Conservation (phyloP, 2,888 invertebrate species). For the Xestoiulus laeticollis region DNA sequence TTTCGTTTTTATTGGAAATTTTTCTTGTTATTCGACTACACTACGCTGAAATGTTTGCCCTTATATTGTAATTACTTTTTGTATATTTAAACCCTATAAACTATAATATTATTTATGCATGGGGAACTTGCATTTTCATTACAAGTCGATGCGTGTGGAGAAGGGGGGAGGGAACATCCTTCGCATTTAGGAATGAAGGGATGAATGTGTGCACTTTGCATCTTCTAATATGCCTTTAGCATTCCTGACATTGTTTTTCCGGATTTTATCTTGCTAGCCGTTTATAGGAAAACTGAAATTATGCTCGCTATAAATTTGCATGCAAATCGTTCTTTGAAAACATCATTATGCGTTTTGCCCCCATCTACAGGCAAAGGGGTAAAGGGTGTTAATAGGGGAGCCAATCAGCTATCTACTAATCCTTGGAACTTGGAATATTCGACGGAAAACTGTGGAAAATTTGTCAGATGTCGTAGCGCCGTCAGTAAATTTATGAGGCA, state of each 20-base stretch:
- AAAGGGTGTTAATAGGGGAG: not conserved
- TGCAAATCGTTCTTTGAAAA: slow-evolving; percentile 23
- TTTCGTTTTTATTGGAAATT: not conserved
- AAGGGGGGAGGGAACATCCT: not conserved
- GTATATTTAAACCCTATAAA: not conserved
- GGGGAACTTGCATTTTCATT: slow-evolving; percentile 3
- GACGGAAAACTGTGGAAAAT: not conserved
- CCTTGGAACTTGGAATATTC: not conserved
- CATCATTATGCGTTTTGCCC: not conserved
- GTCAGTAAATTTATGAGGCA: not conserved
- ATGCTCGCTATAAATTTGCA: slow-evolving; percentile 22
- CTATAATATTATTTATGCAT: slow-evolving; percentile 27
- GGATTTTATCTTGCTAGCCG: not conserved
- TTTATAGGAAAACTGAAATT: not conserved
- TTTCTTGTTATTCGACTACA: not conserved
- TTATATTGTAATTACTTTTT: not conserved
- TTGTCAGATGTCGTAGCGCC: not conserved
- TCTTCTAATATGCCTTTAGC: not conserved
- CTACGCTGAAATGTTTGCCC: not conserved
- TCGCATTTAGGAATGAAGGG: not conserved
- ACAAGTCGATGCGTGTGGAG: not conserved
- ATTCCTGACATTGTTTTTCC: slow-evolving; percentile 8
- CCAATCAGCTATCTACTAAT: not conserved
- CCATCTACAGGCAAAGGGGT: not conserved
- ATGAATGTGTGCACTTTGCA: not conserved